Evolutionary conservation across 1,140 invertebrate species (phyloP), one percentile per base, ranked within the genome.

Genomic region (Trissolcus basalis): DNA sequence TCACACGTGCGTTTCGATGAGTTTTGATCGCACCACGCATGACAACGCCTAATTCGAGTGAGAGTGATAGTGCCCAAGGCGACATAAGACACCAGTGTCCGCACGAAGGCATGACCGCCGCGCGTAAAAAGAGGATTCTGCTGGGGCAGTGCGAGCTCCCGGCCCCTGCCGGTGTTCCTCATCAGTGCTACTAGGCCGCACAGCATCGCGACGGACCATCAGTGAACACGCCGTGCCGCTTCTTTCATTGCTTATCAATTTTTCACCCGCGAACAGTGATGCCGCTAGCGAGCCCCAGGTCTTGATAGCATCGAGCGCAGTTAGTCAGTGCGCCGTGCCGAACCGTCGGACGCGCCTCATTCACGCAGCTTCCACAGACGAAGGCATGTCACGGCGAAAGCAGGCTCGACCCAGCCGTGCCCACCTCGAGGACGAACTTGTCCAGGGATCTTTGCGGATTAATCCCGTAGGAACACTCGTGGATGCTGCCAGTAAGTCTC

Each of bases 371-470:
- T 61, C 39, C 63, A 81, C 64, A 81, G 74, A 68, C 65, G 79
- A 56, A 85, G 86, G 82, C 67, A 88, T 89, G 87, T 88, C 87
- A 82, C 83, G 87, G 83, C 82, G 87, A 84, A 88, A 88, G 85
- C 87, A 89, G 75, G 87, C 87, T 63, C 85, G 87, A 81, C 87
- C 87, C 53, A 89, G 86, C 83, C 87, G 87, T 84, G 87, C 87
- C 78, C 85, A 85, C 76, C 86, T 88, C 71, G 87, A 88, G 83
- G 87, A 89, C 82, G 87, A 89, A 81, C 87, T 87, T 76, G 83
- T 82, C 80, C 87, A 82, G 80, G 84, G 81, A 71, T 77, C 81
- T 43, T 77, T 84, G 68, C 77, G 81, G 78, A 83, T 83, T 83
- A 83, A 83, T 71, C 81, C 85, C 54, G 58, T 85, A 61, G 79